Conservation (phyloP, 2,113 vertebrate species). For the Myrmophylax atrothorax region DNA sequence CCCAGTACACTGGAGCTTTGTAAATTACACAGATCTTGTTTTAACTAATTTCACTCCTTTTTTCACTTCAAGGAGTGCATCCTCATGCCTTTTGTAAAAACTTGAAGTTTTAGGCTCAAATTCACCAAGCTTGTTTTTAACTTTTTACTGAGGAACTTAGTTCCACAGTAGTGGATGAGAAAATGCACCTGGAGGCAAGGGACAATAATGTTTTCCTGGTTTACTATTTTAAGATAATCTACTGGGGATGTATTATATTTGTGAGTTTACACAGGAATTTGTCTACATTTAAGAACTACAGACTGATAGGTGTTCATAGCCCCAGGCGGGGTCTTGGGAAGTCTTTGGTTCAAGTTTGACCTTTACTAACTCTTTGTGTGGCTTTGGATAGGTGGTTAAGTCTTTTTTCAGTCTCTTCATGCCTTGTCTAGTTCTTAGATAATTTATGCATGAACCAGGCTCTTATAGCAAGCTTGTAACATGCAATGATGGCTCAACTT, state of each 20-base stretch:
- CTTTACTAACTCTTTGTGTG: neutral
- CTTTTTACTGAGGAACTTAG: neutral
- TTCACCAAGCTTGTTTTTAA: neutral
- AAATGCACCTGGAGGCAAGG: neutral
- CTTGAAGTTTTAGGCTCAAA: neutral
- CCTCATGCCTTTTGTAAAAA: neutral
- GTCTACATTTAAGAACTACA: neutral
- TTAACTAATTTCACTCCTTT: constrained; percentile 64
- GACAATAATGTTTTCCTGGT: neutral
- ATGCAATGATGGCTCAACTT: rapidly evolving
- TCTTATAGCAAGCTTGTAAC: neutral
- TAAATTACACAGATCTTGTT: constrained; percentile 48
- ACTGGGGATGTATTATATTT: neutral
- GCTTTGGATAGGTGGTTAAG: neutral
- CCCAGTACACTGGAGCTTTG: constrained; percentile 24
- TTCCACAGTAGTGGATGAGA: neutral
- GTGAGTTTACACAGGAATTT: neutral
- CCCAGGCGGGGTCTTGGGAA: neutral
- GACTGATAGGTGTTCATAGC: neutral
- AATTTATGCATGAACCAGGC: neutral
- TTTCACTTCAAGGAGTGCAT: constrained; percentile 8
- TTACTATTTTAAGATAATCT: neutral
- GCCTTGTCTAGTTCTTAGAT: neutral
- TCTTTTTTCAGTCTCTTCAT: neutral
- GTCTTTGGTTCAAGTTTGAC: neutral